A percentile compares a stretch with the other conserved stretches of the same genome.
phyloP scores from a whole-genome alignment of 2,888 invertebrate genomes.

The Thymelicus acteon region DNA sequence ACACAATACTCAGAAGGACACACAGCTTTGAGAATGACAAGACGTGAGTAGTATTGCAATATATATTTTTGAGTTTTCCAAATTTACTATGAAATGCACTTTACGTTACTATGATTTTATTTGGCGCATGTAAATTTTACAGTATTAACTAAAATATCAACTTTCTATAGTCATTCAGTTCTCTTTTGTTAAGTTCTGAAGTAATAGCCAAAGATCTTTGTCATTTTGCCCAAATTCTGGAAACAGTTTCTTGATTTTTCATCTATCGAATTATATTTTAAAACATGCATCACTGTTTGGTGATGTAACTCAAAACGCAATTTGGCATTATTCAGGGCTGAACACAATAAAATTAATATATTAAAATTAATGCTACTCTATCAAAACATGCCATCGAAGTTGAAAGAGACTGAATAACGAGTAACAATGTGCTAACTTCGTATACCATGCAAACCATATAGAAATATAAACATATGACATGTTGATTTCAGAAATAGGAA shows the following conservation, averaged over 20 bases:
- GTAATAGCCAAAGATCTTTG: conserved; percentile 1
- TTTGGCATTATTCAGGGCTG: conserved; percentile 30
- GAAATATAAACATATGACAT: conserved; percentile 44
- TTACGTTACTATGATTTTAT: conserved; percentile 31
- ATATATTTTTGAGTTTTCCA: background rate
- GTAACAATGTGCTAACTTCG: conserved; percentile 58
- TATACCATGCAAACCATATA: conserved; percentile 15
- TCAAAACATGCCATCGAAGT: conserved; percentile 24
- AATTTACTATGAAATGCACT: conserved; percentile 10
- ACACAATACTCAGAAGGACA: conserved; percentile 88
- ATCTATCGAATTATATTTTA: background rate
- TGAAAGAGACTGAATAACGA: conserved; percentile 32
- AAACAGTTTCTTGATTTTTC: background rate
- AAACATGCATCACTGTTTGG: background rate
- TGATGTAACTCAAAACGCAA: no score
- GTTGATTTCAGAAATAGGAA: conserved; percentile 54
- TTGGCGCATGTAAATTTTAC: conserved; percentile 45
- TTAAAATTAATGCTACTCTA: conserved; percentile 32
- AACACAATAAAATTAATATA: conserved; percentile 19
- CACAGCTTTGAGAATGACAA: conserved; percentile 95
- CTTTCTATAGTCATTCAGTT: conserved; percentile 26
- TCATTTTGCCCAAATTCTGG: background rate
- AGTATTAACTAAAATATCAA: conserved; percentile 44
- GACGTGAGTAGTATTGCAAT: conserved; percentile 87
- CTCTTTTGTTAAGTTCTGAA: conserved; percentile 10